Percentiles rank a stretch among this genome's conserved stretches.
These are phyloP conservation scores for Hylyphantes graminicola DNA, from an alignment of 1,140 invertebrate genomes.

Conservation along the genomic window DNA sequence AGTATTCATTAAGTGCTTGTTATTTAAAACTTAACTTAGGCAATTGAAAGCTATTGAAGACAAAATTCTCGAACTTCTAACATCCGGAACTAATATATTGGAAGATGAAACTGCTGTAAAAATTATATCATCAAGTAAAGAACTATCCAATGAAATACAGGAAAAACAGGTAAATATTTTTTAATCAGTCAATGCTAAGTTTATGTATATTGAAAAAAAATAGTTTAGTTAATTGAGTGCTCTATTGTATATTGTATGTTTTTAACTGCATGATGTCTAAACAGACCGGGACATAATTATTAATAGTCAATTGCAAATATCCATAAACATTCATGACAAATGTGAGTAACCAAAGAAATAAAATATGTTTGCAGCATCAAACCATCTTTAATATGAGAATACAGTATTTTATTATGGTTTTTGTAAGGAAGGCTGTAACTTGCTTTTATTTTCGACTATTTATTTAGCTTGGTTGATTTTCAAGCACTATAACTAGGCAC, in stretches of 20 bases:
- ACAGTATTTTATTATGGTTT: too few relatives aligned
- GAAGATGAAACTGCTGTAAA: constrained; percentile 74
- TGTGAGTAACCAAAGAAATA: too few relatives aligned
- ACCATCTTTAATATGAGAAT: too few relatives aligned
- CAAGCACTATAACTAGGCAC: neutral
- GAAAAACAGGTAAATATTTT: constrained; percentile 70
- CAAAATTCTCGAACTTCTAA: constrained; percentile 72
- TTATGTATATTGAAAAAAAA: neutral
- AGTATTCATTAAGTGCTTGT: too few relatives aligned
- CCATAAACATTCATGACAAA: too few relatives aligned
- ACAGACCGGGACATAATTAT: too few relatives aligned
- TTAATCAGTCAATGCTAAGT: neutral
- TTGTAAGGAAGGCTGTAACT: neutral
- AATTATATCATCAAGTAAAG: constrained; percentile 72
- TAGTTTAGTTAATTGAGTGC: neutral
- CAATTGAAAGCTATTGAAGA: constrained; percentile 87
- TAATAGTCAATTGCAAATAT: too few relatives aligned
- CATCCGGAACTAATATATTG: constrained; percentile 72
- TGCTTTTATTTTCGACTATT: neutral
- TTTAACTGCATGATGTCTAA: too few relatives aligned
- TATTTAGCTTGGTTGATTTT: neutral
- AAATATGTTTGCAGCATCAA: too few relatives aligned
- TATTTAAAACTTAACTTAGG: constrained; percentile 69
- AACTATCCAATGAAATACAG: constrained; percentile 72
- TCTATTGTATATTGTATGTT: too few relatives aligned